These are phyloP conservation scores for Cliona cf. orientalis DNA, from an alignment of 37 sponge, comb jelly and placozoan species.

Conservation along the genomic window DNA sequence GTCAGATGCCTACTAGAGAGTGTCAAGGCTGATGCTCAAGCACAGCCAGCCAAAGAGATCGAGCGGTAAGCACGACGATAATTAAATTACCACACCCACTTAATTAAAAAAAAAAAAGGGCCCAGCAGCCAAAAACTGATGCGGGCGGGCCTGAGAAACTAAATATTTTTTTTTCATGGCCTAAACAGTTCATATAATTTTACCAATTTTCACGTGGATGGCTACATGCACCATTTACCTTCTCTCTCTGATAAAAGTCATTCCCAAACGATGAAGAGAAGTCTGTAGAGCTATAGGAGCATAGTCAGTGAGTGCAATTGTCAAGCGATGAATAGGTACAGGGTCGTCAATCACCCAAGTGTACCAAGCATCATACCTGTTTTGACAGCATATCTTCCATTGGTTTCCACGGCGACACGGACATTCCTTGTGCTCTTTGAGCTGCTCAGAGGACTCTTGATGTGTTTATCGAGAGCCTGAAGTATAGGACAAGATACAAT, in stretches of 20 bases:
- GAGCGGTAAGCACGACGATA: not conserved
- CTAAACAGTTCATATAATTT: too few species aligned
- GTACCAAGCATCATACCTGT: conserved; percentile 11
- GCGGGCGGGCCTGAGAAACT: too few species aligned
- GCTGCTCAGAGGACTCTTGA: conserved; percentile 51
- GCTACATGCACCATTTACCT: too few species aligned
- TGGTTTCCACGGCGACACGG: conserved; percentile 42
- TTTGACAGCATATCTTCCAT: conserved; percentile 64
- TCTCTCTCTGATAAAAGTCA: conserved; percentile 41
- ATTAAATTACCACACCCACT: too few species aligned
- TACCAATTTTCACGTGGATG: too few species aligned
- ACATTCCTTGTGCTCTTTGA: conserved; percentile 43
- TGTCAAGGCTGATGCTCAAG: too few species aligned
- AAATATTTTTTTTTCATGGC: too few species aligned
- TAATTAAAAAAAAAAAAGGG: not conserved
- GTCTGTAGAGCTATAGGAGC: conserved; percentile 34
- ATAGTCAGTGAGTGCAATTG: not conserved
- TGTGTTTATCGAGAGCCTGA: conserved; percentile 55
- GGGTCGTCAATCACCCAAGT: not conserved
- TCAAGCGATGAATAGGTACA: not conserved
- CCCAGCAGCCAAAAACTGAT: not conserved
- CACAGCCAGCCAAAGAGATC: too few species aligned
- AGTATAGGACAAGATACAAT: not conserved
- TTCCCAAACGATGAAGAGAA: conserved; percentile 22
- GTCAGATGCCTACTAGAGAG: too few species aligned